Percentiles rank a stretch among this genome's conserved stretches.
These are phyloP conservation scores for Dendrocincla fuliginosa DNA, from an alignment of 2,797 vertebrate species.

Conservation along the genomic window DNA sequence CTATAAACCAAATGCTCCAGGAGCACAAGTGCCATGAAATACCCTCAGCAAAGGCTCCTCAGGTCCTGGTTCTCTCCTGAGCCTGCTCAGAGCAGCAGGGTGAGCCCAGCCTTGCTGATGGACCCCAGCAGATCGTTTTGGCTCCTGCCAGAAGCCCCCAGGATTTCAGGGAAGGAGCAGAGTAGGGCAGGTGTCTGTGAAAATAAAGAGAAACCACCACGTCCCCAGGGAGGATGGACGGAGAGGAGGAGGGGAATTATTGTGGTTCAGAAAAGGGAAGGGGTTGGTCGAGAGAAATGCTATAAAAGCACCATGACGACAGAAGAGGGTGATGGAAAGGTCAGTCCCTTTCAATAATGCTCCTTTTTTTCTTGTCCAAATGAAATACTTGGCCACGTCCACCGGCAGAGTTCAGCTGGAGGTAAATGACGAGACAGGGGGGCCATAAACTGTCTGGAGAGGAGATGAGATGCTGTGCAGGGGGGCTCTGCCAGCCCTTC, in stretches of 20 bases:
- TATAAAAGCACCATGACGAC: conserved; percentile 73
- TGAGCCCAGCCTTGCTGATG: background rate
- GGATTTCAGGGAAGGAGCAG: background rate
- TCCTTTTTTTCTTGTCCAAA: conserved; percentile 56
- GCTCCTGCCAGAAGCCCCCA: background rate
- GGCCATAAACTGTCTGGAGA: conserved; percentile 59
- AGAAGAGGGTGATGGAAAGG: conserved; percentile 70
- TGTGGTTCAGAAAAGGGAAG: conserved; percentile 60
- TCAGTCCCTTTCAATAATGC: conserved; percentile 70
- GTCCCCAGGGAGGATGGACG: conserved; percentile 18
- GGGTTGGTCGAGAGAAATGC: conserved; percentile 45
- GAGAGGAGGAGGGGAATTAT: conserved; percentile 49
- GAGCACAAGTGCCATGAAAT: background rate
- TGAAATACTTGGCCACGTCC: conserved; percentile 75
- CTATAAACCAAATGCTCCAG: background rate
- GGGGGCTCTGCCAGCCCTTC: background rate
- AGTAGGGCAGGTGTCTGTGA: conserved; percentile 35
- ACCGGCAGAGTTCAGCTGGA: conserved; percentile 81
- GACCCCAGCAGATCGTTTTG: background rate
- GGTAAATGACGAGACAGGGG: conserved; percentile 81
- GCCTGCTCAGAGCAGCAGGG: background rate
- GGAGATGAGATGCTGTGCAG: accelerated
- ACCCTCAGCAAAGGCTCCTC: background rate
- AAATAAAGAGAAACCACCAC: conserved; percentile 21
- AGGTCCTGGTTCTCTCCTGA: background rate